These are phyloP conservation scores for Elmis aenea DNA, from an alignment of 2,888 invertebrate genomes.

Conservation along the genomic window DNA sequence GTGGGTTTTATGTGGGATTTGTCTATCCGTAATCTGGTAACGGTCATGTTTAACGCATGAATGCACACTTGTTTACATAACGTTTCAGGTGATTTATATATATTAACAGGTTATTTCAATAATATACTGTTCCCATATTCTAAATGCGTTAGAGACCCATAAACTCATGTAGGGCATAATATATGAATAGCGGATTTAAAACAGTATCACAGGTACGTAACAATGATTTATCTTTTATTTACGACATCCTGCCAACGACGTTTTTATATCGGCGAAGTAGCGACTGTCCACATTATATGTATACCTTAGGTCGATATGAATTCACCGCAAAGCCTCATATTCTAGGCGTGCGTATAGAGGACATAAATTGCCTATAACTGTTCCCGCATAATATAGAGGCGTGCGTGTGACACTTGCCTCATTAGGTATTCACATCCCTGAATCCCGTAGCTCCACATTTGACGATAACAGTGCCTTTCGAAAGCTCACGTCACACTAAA, in stretches of 20 bases:
- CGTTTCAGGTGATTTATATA: too few species aligned
- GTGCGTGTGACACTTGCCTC: slow-evolving; percentile 29
- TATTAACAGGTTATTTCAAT: too few species aligned
- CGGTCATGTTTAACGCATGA: too few species aligned
- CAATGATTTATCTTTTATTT: slow-evolving; percentile 9
- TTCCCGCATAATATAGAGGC: slow-evolving; percentile 27
- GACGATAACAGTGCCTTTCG: slow-evolving; percentile 24
- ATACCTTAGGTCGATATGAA: slow-evolving; percentile 12
- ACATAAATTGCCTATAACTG: slow-evolving; percentile 29
- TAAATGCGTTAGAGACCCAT: too few species aligned
- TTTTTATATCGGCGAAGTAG: slow-evolving; percentile 13
- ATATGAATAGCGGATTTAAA: too few species aligned
- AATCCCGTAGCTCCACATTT: slow-evolving; percentile 24
- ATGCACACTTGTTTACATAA: too few species aligned
- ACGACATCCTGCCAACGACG: slow-evolving; percentile 10
- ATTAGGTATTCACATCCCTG: slow-evolving; percentile 29
- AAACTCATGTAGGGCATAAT: too few species aligned
- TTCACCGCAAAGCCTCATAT: slow-evolving; percentile 10
- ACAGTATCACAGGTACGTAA: not conserved
- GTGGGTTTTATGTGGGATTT: too few species aligned
- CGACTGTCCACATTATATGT: slow-evolving; percentile 15
- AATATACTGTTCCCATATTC: too few species aligned
- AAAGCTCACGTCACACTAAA: slow-evolving; percentile 22
- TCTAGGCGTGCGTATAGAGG: slow-evolving; percentile 18
- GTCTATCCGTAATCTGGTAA: too few species aligned